Percentiles rank a stretch among this genome's conserved stretches.
Evolutionary conservation across 1,140 invertebrate species (phyloP).

Genomic region (Drosophila mayri): DNA sequence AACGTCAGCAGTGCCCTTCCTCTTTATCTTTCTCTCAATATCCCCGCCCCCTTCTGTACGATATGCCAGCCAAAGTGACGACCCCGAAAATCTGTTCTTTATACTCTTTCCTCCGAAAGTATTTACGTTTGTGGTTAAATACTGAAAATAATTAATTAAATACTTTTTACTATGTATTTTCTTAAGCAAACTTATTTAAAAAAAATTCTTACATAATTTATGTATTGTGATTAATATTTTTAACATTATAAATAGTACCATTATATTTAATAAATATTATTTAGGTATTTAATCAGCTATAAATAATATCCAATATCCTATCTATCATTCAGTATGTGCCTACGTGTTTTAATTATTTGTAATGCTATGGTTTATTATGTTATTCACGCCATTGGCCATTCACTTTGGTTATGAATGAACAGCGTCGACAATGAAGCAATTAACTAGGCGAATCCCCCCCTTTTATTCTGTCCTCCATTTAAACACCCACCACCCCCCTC

Average conservation of each 20-base stretch:
- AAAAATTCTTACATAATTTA: too few relatives aligned
- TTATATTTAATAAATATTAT: too few relatives aligned
- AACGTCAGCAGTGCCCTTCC: slow-evolving; percentile 43
- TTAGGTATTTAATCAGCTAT: too few relatives aligned
- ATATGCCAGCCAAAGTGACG: slow-evolving; percentile 62
- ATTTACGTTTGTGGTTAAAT: not conserved
- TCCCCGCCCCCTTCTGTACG: slow-evolving; percentile 9
- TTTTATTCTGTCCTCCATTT: slow-evolving; percentile 5
- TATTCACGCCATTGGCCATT: slow-evolving; percentile 29
- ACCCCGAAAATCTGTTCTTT: slow-evolving; percentile 25
- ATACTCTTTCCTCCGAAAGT: not conserved
- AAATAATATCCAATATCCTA: too few relatives aligned
- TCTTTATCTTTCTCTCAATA: slow-evolving; percentile 11
- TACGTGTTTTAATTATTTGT: too few relatives aligned
- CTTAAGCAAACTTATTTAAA: not conserved
- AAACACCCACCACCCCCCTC: slow-evolving; percentile 1
- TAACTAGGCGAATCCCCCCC: slow-evolving; percentile 54
- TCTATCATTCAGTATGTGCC: too few relatives aligned
- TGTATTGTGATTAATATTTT: too few relatives aligned
- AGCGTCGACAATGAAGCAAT: slow-evolving; percentile 57
- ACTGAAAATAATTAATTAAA: not conserved
- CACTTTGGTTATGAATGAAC: slow-evolving; percentile 74
- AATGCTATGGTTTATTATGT: slow-evolving; percentile 1
- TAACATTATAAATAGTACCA: too few relatives aligned
- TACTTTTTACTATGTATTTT: not conserved